Base-by-base conservation (phyloP, 2,113 vertebrate genomes). In the Loxodonta africana region DNA sequence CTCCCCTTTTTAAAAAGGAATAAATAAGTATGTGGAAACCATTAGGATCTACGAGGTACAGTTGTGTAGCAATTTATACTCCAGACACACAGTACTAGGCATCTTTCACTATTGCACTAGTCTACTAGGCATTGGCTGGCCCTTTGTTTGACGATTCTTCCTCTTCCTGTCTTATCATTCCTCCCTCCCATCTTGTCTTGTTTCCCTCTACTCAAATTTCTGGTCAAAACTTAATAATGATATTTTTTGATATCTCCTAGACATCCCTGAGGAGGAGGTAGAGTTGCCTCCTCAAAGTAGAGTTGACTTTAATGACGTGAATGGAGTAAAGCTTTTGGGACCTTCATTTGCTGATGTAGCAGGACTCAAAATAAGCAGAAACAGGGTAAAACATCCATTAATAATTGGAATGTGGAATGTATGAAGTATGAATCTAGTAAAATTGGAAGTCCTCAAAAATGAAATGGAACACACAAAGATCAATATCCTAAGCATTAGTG, bases 1-100 rank as follows among this genome's bases (percentile, higher is more conserved):
- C 4, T 1, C 15, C 67, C 46, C 37, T 41, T 60, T 76, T 95
- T 48, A 30, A 63, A 51, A 44, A 21, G 26, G 33, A 92, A 81
- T 90, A 69, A 80, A 9, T 14, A 83, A 15, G 12, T 18, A 87
- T 76, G 17, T 33, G 26, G 91, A 89, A 95, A 28, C 78, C 18
- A 48, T 1, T 71, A n/a, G 48, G 21, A 9, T 9, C 3, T 1
- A 30, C 30, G 51, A 93, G 17, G 8, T 48, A 1, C 4, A 1
- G 4, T 6, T 57, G 4, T 18, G 8, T 74, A 57, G 2, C 63
- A 2, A 18, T 30, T 33, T 71, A 15, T 0, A 1, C 1, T 7
- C 28, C 44, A 81, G 46, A 10, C 44, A 44, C 4, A 6, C 4
- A 46, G 6, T 33, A 11, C 4, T 21, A 6, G 25, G 9, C 26